A percentile compares a stretch with the other conserved stretches of the same genome.
Conservation (phyloP, 1,140 invertebrate genomes). For the Nasonia giraulti region DNA sequence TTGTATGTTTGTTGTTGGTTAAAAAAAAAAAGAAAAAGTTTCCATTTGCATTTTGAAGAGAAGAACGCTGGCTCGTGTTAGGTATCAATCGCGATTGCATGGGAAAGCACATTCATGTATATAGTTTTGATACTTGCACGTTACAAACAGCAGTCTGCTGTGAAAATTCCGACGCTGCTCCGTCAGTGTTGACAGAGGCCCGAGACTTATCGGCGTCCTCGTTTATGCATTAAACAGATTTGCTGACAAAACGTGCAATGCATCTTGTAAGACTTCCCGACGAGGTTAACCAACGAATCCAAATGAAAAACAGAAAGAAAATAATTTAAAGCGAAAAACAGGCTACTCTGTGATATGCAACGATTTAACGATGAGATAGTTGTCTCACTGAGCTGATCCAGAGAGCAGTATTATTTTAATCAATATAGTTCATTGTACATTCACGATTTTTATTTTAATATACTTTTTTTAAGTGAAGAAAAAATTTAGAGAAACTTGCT, state of each 20-base stretch:
- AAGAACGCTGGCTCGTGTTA: constrained; percentile 35
- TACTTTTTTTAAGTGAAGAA: neutral
- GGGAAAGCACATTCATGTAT: constrained; percentile 55
- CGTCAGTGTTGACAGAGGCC: constrained; percentile 17
- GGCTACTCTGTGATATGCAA: constrained; percentile 65
- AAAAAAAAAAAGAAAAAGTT: constrained; percentile 34
- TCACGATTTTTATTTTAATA: neutral
- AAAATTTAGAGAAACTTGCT: neutral
- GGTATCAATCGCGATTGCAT: constrained; percentile 20
- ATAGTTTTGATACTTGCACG: constrained; percentile 70
- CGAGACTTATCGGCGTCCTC: constrained; percentile 48
- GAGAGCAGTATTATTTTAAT: constrained; percentile 13
- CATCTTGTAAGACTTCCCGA: constrained; percentile 59
- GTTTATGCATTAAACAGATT: constrained; percentile 57
- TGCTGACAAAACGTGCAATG: constrained; percentile 53
- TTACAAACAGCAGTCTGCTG: constrained; percentile 48
- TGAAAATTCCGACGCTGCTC: constrained; percentile 37
- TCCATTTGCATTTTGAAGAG: constrained; percentile 44
- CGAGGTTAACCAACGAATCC: constrained; percentile 58
- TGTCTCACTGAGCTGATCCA: constrained; percentile 50
- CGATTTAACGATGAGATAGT: constrained; percentile 60
- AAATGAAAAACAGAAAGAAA: constrained; percentile 42
- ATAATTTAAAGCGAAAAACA: constrained; percentile 53
- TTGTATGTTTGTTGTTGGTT: constrained; percentile 40
- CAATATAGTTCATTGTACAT: neutral